Percentiles rank a stretch among this genome's conserved stretches.
Conservation (phyloP, 2,888 invertebrate species). For the Drosophila percnosoma region DNA sequence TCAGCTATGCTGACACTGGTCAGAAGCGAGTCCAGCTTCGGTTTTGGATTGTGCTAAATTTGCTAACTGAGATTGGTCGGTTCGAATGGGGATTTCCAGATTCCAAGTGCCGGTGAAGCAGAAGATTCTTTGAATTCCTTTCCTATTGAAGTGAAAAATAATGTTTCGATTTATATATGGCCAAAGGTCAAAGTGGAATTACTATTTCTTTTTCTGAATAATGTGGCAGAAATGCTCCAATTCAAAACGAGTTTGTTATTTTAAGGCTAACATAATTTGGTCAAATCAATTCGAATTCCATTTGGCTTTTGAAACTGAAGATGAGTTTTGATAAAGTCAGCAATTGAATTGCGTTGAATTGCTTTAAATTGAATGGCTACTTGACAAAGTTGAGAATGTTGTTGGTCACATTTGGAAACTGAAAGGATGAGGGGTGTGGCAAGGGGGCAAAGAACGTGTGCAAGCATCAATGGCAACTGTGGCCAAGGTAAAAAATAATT, state of each 20-base stretch:
- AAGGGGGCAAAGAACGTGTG: constrained; percentile 10
- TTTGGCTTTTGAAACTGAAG: not conserved
- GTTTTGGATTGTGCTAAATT: too few relatives aligned
- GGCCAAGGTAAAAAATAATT: constrained; percentile 9
- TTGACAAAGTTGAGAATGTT: not conserved
- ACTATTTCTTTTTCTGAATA: not conserved
- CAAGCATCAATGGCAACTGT: constrained; percentile 42
- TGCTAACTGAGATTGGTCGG: too few relatives aligned
- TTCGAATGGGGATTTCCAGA: too few relatives aligned
- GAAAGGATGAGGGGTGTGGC: not conserved
- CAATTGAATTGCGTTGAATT: not conserved
- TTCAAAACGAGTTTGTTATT: not conserved
- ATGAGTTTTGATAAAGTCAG: not conserved
- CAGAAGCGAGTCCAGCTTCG: not conserved
- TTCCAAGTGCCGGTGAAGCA: too few relatives aligned
- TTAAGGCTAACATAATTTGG: not conserved
- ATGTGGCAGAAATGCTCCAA: not conserved
- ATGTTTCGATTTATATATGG: too few relatives aligned
- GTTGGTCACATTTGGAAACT: not conserved
- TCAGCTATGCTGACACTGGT: not conserved
- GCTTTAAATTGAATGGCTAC: not conserved
- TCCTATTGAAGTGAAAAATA: not conserved
- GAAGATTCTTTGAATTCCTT: too few relatives aligned
- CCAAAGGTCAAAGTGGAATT: not conserved
- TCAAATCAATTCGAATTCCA: not conserved